Percentiles rank a stretch among this genome's conserved stretches.
These are phyloP conservation scores for Vicugna pacos DNA, from an alignment of 2,113 vertebrate species.

Conservation along the genomic window DNA sequence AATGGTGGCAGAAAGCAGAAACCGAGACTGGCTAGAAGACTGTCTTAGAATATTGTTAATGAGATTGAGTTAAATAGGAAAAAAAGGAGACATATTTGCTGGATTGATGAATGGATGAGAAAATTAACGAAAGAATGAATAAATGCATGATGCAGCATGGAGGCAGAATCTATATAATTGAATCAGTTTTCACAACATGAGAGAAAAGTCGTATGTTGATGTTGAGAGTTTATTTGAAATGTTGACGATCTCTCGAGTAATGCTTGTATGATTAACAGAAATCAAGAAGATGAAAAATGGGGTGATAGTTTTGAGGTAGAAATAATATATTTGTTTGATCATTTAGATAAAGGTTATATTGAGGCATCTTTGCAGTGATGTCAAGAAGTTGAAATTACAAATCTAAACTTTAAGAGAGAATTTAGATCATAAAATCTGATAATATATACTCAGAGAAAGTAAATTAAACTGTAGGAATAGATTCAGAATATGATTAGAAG, in stretches of 20 bases:
- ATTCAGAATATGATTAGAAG: background rate
- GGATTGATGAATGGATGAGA: background rate
- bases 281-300: background rate
- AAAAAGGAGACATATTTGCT: background rate
- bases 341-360: background rate
- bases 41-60: background rate
- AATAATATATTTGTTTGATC: background rate
- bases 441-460: background rate
- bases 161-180: background rate
- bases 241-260: background rate
- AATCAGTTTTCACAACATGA: background rate
- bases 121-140: background rate
- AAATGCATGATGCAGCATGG: background rate
- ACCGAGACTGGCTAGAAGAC: background rate
- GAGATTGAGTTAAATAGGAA: background rate
- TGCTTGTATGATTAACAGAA: background rate
- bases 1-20: background rate
- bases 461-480: background rate
- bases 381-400: background rate
- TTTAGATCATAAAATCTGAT: background rate
- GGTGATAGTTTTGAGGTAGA: background rate
- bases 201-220: background rate
- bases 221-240: background rate
- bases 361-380: background rate
- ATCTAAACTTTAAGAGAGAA: background rate